Evolutionary conservation across 1,140 invertebrate genomes (phyloP).

Genomic region (Zaprionus davidi): DNA sequence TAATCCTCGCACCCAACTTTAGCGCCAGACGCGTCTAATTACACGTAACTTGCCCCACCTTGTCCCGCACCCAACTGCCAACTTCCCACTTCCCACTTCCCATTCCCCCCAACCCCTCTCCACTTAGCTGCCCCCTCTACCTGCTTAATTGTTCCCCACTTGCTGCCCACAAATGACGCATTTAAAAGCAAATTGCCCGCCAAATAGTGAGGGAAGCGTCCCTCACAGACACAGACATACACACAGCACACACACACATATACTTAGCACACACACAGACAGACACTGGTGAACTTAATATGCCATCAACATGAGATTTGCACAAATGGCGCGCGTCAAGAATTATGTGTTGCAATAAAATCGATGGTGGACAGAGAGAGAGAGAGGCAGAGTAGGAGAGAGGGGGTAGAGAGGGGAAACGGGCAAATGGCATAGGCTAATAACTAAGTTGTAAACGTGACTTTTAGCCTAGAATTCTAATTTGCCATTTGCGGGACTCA

Average conservation of each 20-base stretch:
- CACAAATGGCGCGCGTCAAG: slow-evolving; percentile 70
- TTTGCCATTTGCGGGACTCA: slow-evolving; percentile 42
- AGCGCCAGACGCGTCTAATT: slow-evolving; percentile 73
- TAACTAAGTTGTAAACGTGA: slow-evolving; percentile 77
- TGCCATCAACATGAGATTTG: slow-evolving; percentile 82
- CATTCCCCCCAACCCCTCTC: neutral
- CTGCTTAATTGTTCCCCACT: slow-evolving; percentile 2
- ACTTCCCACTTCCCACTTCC: neutral
- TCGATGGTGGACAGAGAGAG: slow-evolving; percentile 40
- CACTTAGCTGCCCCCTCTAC: neutral
- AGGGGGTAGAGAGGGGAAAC: neutral
- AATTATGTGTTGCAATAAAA: slow-evolving; percentile 82
- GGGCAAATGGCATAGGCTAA: slow-evolving; percentile 55
- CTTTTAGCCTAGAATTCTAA: slow-evolving; percentile 74
- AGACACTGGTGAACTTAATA: slow-evolving; percentile 61
- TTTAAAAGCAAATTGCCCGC: slow-evolving; percentile 70
- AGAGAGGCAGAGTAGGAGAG: neutral
- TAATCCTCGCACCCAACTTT: slow-evolving; percentile 63
- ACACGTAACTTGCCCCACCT: slow-evolving; percentile 62
- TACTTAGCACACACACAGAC: neutral
- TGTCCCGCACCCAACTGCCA: neutral
- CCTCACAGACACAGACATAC: neutral
- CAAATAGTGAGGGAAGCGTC: slow-evolving; percentile 1
- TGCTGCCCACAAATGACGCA: slow-evolving; percentile 41
- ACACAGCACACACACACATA: neutral